Conservation (phyloP, 2,797 vertebrate species). For the Hydrolagus colliei region DNA sequence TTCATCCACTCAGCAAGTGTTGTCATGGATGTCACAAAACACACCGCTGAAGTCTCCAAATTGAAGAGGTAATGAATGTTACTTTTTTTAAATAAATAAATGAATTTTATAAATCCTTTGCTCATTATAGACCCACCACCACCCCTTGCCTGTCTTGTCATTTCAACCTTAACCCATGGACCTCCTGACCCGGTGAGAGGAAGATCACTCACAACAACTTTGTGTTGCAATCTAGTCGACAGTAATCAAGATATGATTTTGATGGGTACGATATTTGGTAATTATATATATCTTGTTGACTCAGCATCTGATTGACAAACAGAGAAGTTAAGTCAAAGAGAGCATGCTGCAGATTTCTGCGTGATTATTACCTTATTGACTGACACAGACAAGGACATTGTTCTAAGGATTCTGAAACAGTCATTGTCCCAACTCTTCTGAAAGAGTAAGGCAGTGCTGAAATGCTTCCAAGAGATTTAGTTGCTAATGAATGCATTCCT, state of each 20-base stretch:
- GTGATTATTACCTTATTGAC: constrained; percentile 27
- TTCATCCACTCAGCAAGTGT: background rate
- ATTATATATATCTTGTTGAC: constrained; percentile 71
- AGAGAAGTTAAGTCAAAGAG: constrained; percentile 43
- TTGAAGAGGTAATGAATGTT: background rate
- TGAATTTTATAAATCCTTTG: constrained; percentile 19
- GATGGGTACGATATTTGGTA: constrained; percentile 70
- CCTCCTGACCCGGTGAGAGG: constrained; percentile 65
- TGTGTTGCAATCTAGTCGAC: constrained; percentile 53
- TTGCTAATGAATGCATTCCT: constrained; percentile 7
- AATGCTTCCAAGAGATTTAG: constrained; percentile 1
- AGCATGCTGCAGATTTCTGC: background rate
- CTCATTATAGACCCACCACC: background rate
- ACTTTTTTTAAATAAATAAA: background rate
- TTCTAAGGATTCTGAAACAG: background rate
- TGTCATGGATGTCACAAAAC: background rate
- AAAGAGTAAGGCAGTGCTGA: background rate
- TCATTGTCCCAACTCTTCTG: constrained; percentile 15
- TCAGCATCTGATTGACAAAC: constrained; percentile 55
- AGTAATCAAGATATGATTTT: constrained; percentile 64
- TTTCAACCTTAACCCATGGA: constrained; percentile 65
- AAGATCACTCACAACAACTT: constrained; percentile 38
- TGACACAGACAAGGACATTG: constrained; percentile 21
- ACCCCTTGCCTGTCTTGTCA: constrained; percentile 72
- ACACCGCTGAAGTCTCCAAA: too few relatives aligned